Conservation (phyloP, 2,113 vertebrate genomes). For the Tragelaphus buxtoni region DNA sequence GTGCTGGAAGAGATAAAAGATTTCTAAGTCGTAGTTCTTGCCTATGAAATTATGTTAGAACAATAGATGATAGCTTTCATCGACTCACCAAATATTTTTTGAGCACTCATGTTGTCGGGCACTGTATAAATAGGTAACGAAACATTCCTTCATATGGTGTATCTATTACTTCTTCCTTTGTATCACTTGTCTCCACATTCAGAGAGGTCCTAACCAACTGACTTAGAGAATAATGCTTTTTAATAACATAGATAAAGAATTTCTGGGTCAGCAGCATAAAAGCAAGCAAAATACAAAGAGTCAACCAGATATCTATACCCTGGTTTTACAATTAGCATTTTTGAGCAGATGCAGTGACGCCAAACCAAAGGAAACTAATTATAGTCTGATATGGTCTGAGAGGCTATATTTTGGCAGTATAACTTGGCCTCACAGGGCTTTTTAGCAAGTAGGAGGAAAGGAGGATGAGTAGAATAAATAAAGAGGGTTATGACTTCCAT, state of each 20-base stretch:
- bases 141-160: neutral
- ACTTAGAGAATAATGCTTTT: neutral
- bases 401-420: neutral
- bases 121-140: neutral
- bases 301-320: neutral
- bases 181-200: neutral
- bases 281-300: neutral
- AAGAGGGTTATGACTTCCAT: neutral
- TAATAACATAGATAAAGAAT: neutral
- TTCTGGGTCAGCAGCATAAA: neutral
- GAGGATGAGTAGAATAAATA: neutral
- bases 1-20: neutral
- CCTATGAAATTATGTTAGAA: neutral
- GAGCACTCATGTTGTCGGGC: neutral
- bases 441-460: constrained; percentile 12
- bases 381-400: neutral
- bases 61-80: neutral
- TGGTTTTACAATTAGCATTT: constrained; percentile 7
- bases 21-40: neutral
- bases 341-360: neutral
- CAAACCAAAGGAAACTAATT: neutral
- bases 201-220: neutral
- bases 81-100: neutral
- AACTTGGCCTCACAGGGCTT: neutral
- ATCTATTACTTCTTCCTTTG: neutral